Base-by-base conservation (phyloP, 1,140 invertebrate species). In the Aphaenogaster floridana region DNA sequence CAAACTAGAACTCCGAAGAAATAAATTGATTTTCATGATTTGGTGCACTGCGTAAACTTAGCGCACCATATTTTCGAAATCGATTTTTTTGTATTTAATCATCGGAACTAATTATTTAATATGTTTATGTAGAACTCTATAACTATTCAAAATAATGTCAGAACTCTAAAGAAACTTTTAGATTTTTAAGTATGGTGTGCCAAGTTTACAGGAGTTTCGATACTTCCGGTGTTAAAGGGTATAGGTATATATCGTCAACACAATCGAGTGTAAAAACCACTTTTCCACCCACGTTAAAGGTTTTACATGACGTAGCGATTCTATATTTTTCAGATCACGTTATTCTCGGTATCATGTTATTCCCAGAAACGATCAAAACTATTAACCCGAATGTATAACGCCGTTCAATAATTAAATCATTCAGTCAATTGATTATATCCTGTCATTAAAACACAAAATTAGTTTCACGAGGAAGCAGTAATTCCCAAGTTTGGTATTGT, bases 381-480 rank as follows among this genome's bases (percentile, higher is more conserved):
- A 59, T 59, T 28, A 21, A 8, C 28, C 4, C 7, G 8, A 79
- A 17, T 13, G 5, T 52, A 66, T 39, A 50, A 77, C 4, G 2
- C 4, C 1, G 21, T 48, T 34, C 17, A 7, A 66, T 28, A 17
- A 52, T 39, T 50, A 79, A 45, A 79, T 79, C 52, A 79, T 66
- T 39, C 7, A 2, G 17, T 52, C n/a, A n/a, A 63, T 9, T 15
- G 4, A 28, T 4, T 15, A 17, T 39, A 17, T 42, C 28, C 15
- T 64, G 1, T 15, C 8, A 34, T 34, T 45, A 48, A 68, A 48
- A 17, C 7, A 8, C 3, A 2, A 3, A 39, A 68, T 80, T 68
- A 68, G 0, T 6, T n/a, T 17, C 15, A 17, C n/a, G n/a, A 54
- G 13, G 36, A 57, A 68, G 0, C 39, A 42, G 7, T 8, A n/a